Percentiles rank a stretch among this genome's conserved stretches.
Conservation (phyloP, 2,113 vertebrate species). For the Phodopus roborovskii region DNA sequence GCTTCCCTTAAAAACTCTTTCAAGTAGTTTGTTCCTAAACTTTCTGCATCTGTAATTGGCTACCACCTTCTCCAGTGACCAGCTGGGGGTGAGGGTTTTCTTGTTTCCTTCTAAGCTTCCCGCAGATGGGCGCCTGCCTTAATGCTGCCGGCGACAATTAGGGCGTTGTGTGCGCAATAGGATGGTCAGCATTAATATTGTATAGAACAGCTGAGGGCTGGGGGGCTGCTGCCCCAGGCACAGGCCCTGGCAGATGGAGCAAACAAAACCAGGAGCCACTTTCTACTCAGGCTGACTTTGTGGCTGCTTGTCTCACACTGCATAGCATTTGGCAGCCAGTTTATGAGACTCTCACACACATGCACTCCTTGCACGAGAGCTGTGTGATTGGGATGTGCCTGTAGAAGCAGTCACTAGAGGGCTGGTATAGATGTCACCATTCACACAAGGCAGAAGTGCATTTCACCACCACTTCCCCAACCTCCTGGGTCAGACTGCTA, state of each 20-base stretch:
- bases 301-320: conserved; percentile 85
- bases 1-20: conserved; percentile 80
- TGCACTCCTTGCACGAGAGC: not conserved
- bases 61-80: conserved; percentile 90
- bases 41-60: conserved; percentile 91
- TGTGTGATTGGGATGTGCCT: not conserved
- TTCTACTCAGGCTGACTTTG: conserved; percentile 90
- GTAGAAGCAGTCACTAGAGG: not conserved
- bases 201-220: conserved; percentile 96
- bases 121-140: conserved; percentile 93
- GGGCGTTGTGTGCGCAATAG: conserved; percentile 88
- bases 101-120: conserved; percentile 88
- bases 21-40: conserved; percentile 86
- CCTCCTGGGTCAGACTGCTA: not conserved
- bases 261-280: conserved; percentile 89
- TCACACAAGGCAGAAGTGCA: not conserved
- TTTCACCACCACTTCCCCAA: not conserved
- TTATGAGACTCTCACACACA: not conserved
- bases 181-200: conserved; percentile 97
- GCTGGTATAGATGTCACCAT: conserved; percentile 30
- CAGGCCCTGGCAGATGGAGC: conserved; percentile 97
- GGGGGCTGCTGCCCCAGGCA: conserved; percentile 87
- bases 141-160: conserved; percentile 90
- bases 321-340: not conserved
- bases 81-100: conserved; percentile 87